A percentile compares a stretch with the other conserved stretches of the same genome.
These are phyloP conservation scores for Cataglyphis hispanica DNA, from an alignment of 1,140 invertebrate genomes.

Conservation along the genomic window DNA sequence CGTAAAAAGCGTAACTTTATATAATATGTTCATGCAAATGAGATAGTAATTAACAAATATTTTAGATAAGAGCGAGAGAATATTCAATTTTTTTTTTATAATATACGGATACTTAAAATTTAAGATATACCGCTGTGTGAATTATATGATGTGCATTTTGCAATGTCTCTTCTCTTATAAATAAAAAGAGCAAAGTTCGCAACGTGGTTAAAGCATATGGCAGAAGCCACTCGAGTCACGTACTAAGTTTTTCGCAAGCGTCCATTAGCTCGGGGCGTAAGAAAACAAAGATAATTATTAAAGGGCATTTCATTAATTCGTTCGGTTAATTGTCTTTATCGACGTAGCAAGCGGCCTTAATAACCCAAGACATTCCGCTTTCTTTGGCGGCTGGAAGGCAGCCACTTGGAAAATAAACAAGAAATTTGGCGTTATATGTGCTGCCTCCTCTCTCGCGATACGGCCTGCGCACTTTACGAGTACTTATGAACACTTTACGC, in stretches of 20 bases:
- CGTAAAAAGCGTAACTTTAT: slow-evolving; percentile 5
- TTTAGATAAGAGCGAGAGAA: no score
- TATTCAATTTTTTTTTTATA: neutral
- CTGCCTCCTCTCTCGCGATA: slow-evolving; percentile 6
- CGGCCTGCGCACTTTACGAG: slow-evolving; percentile 48
- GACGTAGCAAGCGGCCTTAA: slow-evolving; percentile 71
- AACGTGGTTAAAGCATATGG: slow-evolving; percentile 17
- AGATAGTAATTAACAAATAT: slow-evolving; percentile 33
- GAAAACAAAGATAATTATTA: slow-evolving; percentile 67
- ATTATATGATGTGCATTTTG: neutral
- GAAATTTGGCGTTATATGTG: slow-evolving; percentile 68
- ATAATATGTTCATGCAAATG: slow-evolving; percentile 2
- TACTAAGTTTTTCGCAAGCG: slow-evolving; percentile 56
- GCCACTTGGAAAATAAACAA: slow-evolving; percentile 62
- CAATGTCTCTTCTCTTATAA: neutral
- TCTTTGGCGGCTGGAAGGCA: slow-evolving; percentile 65
- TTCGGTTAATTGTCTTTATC: slow-evolving; percentile 84
- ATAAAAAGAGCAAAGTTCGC: neutral
- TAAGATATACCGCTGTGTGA: neutral
- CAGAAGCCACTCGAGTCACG: slow-evolving; percentile 34
- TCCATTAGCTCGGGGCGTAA: slow-evolving; percentile 43
- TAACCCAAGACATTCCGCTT: slow-evolving; percentile 79
- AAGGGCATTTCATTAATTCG: slow-evolving; percentile 82
- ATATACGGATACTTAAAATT: neutral
- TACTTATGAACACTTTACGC: slow-evolving; percentile 59